Evolutionary conservation across 2,113 vertebrate genomes (phyloP), one percentile per base, ranked within the genome.

Genomic region (Proteles cristata): DNA sequence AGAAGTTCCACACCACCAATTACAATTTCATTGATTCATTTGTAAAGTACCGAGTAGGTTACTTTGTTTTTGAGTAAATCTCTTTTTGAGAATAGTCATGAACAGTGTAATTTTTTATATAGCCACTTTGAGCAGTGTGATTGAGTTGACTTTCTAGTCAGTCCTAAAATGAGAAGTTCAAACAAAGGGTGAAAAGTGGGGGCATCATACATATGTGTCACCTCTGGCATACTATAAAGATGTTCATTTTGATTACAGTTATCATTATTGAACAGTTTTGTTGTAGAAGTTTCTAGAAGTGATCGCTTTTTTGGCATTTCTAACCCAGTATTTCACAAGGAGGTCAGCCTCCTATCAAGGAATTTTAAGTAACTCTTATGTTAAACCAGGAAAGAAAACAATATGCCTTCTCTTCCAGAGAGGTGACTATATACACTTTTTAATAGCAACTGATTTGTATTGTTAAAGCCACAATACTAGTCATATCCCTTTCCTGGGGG

Each of bases 271-370:
- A 50, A 43, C 15, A 88, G 2, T 88, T 94, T 93, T 96, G 31
- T 35, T 94, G 26, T 35, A 43, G 14, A 94, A 69, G 68, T 96
- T 83, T 93, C 94, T 77, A 86, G 74, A 97, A 97, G n/a, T 5
- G 21, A 0, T 90, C 53, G 33, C 15, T 81, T 93, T 86, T 90
- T 93, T 48, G 28, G 77, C 90, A 63, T 89, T 88, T 87, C 61
- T 9, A 97, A 89, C 35, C 12, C 39, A 31, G 0, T 63, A 2
- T 33, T 9, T n/a, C 86, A 71, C 39, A 77, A 94, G 35, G 21
- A 92, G 8, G 11, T 48, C 23, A 77, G 23, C 31, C 2, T 71
- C 93, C 61, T 39, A 23, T 48, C 74, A 86, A 97, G 31, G 1
- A 95, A n/a, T 94, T 73, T 93, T 90, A 28, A 74, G 66, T 87